phyloP scores from a whole-genome alignment of 2,113 vertebrate genomes.

The Oophaga pumilio region DNA sequence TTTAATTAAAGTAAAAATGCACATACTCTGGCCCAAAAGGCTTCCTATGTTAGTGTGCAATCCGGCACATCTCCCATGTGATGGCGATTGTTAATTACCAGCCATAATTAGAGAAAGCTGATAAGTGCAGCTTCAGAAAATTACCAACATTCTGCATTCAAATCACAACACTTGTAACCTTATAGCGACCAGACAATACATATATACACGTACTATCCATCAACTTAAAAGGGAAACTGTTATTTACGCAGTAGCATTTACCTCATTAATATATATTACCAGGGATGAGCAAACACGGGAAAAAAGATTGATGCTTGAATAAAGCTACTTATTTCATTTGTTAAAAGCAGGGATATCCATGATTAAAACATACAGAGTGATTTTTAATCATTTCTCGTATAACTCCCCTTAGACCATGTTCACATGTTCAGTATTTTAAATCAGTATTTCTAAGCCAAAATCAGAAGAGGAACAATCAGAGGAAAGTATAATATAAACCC shows the following conservation, averaged over 20 bases:
- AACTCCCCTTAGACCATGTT: too few species aligned
- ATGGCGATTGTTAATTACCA: slow-evolving; percentile 28
- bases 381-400: too few species aligned
- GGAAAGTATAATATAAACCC: too few species aligned
- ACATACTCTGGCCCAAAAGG: slow-evolving; percentile 25
- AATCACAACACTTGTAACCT: neutral
- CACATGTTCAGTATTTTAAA: too few species aligned
- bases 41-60: slow-evolving; percentile 11
- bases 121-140: slow-evolving; percentile 9
- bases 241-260: neutral
- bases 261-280: too few species aligned
- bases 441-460: too few species aligned
- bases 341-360: too few species aligned
- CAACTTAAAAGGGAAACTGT: neutral
- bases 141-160: neutral
- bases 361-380: too few species aligned
- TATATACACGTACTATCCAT: neutral
- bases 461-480: too few species aligned
- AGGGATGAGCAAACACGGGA: too few species aligned
- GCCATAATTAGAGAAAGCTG: slow-evolving; percentile 7
- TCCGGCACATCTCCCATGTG: slow-evolving; percentile 31
- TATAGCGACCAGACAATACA: neutral
- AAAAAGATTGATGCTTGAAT: too few species aligned
- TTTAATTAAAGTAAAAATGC: slow-evolving; percentile 41
- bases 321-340: too few species aligned